Evolutionary conservation across 2,888 invertebrate species (phyloP).

Genomic region (Eulithis testata): DNA sequence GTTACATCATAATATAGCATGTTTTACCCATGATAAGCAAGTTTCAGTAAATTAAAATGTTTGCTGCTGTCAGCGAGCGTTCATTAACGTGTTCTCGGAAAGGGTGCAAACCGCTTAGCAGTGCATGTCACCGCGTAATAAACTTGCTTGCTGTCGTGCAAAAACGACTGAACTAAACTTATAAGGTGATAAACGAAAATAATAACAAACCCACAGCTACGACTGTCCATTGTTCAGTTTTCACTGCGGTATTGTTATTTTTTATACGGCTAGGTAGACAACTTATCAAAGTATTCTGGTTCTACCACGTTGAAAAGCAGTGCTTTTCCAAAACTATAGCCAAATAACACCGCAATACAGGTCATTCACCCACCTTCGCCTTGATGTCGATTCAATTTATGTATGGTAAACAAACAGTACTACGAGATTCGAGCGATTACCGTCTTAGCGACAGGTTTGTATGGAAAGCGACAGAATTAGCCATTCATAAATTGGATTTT

Average conservation of each 20-base stretch:
- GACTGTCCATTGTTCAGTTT: neutral
- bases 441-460: too few species aligned
- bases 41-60: constrained; percentile 31
- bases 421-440: too few species aligned
- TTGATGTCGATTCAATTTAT: too few species aligned
- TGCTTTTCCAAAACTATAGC: too few species aligned
- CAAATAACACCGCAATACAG: too few species aligned
- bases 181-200: constrained; percentile 16
- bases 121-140: constrained; percentile 31
- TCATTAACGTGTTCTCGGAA: constrained; percentile 31
- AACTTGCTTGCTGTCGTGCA: constrained; percentile 26
- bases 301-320: too few species aligned
- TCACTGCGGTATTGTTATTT: neutral
- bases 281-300: too few species aligned
- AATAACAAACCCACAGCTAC: neutral
- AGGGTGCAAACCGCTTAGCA: constrained; percentile 30
- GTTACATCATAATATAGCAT: constrained; percentile 7
- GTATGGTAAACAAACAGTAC: too few species aligned
- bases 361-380: too few species aligned
- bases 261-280: too few species aligned
- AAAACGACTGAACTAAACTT: constrained; percentile 21
- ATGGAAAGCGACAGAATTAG: too few species aligned
- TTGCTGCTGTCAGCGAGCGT: constrained; percentile 27
- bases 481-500: too few species aligned
- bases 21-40: constrained; percentile 25